Conservation (phyloP, 2,888 invertebrate species). For the Drosophila neonasuta region DNA sequence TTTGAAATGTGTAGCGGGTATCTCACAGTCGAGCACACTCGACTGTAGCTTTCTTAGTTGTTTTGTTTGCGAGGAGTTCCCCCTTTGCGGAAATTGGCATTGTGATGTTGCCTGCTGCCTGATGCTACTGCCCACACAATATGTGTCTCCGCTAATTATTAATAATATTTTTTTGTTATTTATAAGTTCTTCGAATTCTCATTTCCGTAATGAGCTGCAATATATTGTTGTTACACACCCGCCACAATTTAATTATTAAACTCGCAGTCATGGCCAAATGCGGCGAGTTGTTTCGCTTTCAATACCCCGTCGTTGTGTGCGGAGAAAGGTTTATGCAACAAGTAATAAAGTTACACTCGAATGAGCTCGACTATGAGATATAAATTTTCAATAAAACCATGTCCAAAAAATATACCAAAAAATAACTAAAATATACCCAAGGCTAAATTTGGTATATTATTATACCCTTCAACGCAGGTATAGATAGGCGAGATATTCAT, state of each 20-base stretch:
- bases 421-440: too few relatives aligned
- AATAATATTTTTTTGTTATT: slow-evolving; percentile 9
- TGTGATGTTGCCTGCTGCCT: background rate
- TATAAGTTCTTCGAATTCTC: slow-evolving; percentile 8
- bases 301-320: slow-evolving; percentile 13
- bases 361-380: background rate
- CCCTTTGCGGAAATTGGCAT: slow-evolving; percentile 7
- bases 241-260: slow-evolving; percentile 50
- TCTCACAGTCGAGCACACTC: too few relatives aligned
- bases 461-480: too few relatives aligned
- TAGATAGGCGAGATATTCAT: too few relatives aligned
- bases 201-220: slow-evolving; percentile 52
- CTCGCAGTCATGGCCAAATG: slow-evolving; percentile 59
- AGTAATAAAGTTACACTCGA: background rate
- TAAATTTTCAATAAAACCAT: too few relatives aligned
- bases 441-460: too few relatives aligned
- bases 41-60: background rate
- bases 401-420: too few relatives aligned
- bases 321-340: background rate
- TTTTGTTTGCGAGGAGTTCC: background rate
- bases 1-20: too few relatives aligned
- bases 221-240: slow-evolving; percentile 50
- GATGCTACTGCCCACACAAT: slow-evolving; percentile 5
- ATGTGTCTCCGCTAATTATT: slow-evolving; percentile 2
- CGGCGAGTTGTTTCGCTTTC: slow-evolving; percentile 39